A percentile compares a stretch with the other conserved stretches of the same genome.
Conservation (phyloP, 2,888 invertebrate species). For the Eristalis pertinax region DNA sequence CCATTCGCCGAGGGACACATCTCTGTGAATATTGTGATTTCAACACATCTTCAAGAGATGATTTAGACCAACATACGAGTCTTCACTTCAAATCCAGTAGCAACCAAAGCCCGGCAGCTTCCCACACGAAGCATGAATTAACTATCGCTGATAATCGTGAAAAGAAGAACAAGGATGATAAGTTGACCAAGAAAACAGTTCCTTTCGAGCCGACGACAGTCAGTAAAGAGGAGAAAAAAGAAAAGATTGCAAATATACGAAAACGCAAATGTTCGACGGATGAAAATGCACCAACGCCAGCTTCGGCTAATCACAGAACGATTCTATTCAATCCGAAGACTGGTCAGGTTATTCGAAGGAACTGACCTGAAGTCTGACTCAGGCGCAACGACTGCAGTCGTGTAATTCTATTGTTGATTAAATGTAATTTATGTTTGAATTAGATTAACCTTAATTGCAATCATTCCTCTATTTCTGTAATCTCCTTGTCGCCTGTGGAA, state of each 20-base stretch:
- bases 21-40: neutral
- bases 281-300: neutral
- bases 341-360: slow-evolving; percentile 79
- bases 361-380: slow-evolving; percentile 73
- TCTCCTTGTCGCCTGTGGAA: too few relatives aligned
- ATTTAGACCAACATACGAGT: neutral
- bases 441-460: neutral
- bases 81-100: neutral
- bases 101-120: neutral
- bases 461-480: too few relatives aligned
- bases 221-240: neutral
- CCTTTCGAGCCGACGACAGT: too few relatives aligned
- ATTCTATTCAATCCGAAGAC: slow-evolving; percentile 80
- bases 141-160: neutral
- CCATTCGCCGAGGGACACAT: neutral
- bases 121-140: neutral
- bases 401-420: neutral
- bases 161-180: neutral
- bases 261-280: too few relatives aligned
- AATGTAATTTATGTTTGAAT: neutral
- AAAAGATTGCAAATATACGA: neutral
- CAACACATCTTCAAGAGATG: neutral
- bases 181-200: too few relatives aligned
- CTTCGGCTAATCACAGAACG: slow-evolving; percentile 75
- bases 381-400: neutral